phyloP scores from a whole-genome alignment of 1,140 invertebrate genomes.

The Laodelphax striatellus region DNA sequence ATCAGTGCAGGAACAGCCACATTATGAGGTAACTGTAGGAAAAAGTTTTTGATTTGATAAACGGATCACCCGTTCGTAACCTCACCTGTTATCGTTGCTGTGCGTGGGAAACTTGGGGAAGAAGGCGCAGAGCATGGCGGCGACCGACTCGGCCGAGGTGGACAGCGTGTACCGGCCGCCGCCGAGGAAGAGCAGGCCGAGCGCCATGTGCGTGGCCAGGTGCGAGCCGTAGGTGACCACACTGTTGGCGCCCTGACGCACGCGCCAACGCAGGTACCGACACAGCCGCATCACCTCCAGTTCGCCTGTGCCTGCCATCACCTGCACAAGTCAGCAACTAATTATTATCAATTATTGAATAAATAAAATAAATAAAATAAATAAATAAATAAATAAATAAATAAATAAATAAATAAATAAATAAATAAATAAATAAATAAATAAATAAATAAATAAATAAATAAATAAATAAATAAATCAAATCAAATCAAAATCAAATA shows the following conservation, averaged over 20 bases:
- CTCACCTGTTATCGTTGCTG: conserved; percentile 84
- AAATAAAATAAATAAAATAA: too few species aligned
- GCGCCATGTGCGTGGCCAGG: conserved; percentile 86
- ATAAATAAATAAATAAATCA: too few species aligned
- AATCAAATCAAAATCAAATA: too few species aligned
- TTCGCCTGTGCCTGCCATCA: conserved; percentile 91
- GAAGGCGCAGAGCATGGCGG: conserved; percentile 80
- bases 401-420: too few species aligned
- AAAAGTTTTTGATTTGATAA: too few species aligned
- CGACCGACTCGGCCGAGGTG: conserved; percentile 71
- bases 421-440: too few species aligned
- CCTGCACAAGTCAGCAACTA: conserved; percentile 32
- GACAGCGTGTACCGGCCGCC: conserved; percentile 80
- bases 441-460: too few species aligned
- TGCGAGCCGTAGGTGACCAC: conserved; percentile 81
- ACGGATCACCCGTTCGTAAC: too few species aligned
- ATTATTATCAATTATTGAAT: neutral
- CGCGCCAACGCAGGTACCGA: conserved; percentile 63
- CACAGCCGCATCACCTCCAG: conserved; percentile 75
- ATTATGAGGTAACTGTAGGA: too few species aligned
- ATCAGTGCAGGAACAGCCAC: too few species aligned
- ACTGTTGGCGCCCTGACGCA: conserved; percentile 46
- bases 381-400: too few species aligned
- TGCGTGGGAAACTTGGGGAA: conserved; percentile 96
- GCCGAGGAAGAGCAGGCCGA: conserved; percentile 88